Percentiles rank a stretch among this genome's conserved stretches.
phyloP scores from a whole-genome alignment of 2,888 invertebrate species.

The Leucoma salicis region DNA sequence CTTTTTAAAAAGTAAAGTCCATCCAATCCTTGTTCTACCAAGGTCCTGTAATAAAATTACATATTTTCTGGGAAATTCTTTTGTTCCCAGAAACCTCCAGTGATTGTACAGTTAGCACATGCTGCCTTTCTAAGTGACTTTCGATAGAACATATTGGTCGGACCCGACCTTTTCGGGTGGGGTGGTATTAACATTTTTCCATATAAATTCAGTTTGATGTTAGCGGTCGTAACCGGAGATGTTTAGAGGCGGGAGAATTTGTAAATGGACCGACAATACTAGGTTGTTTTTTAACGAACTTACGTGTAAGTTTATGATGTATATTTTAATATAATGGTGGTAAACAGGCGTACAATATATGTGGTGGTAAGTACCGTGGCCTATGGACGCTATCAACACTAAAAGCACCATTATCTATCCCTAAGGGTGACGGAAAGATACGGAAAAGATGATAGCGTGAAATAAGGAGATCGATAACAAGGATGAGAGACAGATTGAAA shows the following conservation, averaged over 20 bases:
- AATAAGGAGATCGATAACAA: too few species aligned
- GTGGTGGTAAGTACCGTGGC: too few species aligned
- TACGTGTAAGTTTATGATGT: too few species aligned
- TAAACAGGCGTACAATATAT: too few species aligned
- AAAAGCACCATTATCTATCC: too few species aligned
- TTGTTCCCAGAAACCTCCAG: conserved; percentile 38
- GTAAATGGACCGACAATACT: too few species aligned
- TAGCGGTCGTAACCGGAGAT: conserved; percentile 27
- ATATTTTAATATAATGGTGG: too few species aligned
- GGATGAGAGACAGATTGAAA: too few species aligned
- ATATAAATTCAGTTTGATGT: conserved; percentile 49
- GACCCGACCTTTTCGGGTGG: conserved; percentile 52
- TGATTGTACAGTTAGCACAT: conserved; percentile 41
- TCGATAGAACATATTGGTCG: conserved; percentile 69
- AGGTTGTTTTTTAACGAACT: too few species aligned
- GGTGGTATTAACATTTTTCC: conserved; percentile 73
- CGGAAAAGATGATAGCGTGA: too few species aligned
- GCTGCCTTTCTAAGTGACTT: conserved; percentile 68
- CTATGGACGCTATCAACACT: too few species aligned
- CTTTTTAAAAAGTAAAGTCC: conserved; percentile 1
- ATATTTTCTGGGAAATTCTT: conserved; percentile 17
- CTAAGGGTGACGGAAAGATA: too few species aligned
- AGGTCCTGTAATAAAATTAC: conserved; percentile 12
- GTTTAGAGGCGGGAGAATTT: conserved; percentile 31
- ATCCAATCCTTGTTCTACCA: conserved; percentile 3